These are phyloP conservation scores for Romanogobio albipinnatus DNA, from an alignment of 2,113 vertebrate genomes.

Conservation along the genomic window DNA sequence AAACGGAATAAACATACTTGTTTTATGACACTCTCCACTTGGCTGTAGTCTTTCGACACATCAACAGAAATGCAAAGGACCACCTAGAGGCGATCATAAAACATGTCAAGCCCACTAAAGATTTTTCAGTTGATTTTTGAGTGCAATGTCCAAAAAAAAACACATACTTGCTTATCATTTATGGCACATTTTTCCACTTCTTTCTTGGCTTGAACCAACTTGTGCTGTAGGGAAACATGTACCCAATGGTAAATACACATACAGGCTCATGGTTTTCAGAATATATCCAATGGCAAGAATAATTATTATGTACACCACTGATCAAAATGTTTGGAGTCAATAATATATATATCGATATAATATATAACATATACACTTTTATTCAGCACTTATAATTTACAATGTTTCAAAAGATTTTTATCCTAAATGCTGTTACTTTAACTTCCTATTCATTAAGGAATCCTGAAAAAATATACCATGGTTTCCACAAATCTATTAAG, in stretches of 20 bases:
- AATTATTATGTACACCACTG: background rate
- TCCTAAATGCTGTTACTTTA: background rate
- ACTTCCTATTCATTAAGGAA: background rate
- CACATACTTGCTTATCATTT: conserved; percentile 93
- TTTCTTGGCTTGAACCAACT: conserved; percentile 93
- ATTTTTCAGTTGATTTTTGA: background rate
- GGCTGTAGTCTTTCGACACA: conserved; percentile 90
- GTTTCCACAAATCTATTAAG: background rate
- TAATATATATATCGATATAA: too few species aligned
- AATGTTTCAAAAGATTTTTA: background rate
- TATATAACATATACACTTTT: background rate
- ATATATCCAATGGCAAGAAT: background rate
- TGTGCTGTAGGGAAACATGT: conserved; percentile 75
- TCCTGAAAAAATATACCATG: background rate
- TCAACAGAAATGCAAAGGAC: conserved; percentile 97
- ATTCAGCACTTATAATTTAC: background rate
- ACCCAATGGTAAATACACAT: background rate
- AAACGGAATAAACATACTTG: conserved; percentile 78
- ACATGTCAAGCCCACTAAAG: background rate
- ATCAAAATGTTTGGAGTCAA: background rate
- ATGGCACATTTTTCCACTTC: conserved; percentile 93
- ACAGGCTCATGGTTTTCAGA: background rate
- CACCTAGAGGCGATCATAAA: conserved; percentile 76
- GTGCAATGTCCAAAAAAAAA: background rate
- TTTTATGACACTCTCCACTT: conserved; percentile 95